phyloP scores from a whole-genome alignment of 1,140 invertebrate species.

The Marisa cornuarietis region DNA sequence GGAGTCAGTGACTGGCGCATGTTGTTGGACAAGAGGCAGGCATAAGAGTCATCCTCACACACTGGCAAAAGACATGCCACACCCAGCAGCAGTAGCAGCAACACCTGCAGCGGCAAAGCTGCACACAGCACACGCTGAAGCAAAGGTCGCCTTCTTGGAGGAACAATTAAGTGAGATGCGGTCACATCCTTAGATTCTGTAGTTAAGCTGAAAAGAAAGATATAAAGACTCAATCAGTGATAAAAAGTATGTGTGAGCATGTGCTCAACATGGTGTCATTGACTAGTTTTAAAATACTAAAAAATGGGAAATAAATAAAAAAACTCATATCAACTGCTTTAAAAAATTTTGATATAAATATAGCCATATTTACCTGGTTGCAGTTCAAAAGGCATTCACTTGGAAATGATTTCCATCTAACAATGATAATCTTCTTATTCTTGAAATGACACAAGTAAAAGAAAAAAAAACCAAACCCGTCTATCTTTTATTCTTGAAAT shows the following conservation, averaged over 20 bases:
- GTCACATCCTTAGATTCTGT: slow-evolving; percentile 16
- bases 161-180: not conserved
- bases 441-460: no score
- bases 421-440: no score
- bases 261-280: not conserved
- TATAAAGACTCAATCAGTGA: no score
- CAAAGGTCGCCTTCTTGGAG: slow-evolving; percentile 60
- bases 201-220: slow-evolving; percentile 15
- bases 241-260: not conserved
- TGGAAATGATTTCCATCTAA: no score
- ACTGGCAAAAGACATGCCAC: slow-evolving; percentile 87
- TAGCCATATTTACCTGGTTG: no score
- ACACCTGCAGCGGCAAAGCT: slow-evolving; percentile 88
- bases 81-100: slow-evolving; percentile 87
- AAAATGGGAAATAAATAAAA: no score
- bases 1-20: slow-evolving; percentile 82
- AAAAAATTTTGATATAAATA: no score
- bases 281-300: no score
- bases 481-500: no score
- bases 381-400: no score
- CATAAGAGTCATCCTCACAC: slow-evolving; percentile 84
- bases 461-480: no score
- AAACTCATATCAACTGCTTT: no score
- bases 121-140: slow-evolving; percentile 86
- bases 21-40: slow-evolving; percentile 83